Percentiles rank a stretch among this genome's conserved stretches.
Evolutionary conservation across 2,113 vertebrate species (phyloP).

Genomic region (Polypterus senegalus): DNA sequence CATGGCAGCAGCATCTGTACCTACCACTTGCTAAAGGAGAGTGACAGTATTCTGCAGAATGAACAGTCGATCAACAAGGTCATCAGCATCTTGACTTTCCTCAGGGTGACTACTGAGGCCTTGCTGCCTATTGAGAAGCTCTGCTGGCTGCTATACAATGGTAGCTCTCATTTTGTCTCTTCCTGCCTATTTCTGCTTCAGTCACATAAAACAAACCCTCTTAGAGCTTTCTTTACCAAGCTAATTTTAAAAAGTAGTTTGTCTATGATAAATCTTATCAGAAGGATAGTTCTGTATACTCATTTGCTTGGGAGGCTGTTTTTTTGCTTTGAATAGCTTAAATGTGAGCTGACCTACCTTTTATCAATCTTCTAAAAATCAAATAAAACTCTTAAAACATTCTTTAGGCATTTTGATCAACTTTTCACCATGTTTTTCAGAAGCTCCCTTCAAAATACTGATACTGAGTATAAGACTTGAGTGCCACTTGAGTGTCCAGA

Average conservation of each 20-base stretch:
- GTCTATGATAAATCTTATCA: too few relatives aligned
- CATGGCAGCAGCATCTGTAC: constrained; percentile 46
- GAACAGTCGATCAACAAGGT: constrained; percentile 50
- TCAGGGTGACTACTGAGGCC: constrained; percentile 59
- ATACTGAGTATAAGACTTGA: too few relatives aligned
- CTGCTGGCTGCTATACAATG: constrained; percentile 68
- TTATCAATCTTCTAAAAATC: too few relatives aligned
- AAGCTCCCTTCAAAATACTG: too few relatives aligned
- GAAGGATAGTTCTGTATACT: too few relatives aligned
- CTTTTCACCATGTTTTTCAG: too few relatives aligned
- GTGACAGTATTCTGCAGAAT: constrained; percentile 38
- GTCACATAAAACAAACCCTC: background rate
- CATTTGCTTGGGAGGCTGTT: too few relatives aligned
- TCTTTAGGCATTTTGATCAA: too few relatives aligned
- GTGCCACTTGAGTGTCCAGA: too few relatives aligned
- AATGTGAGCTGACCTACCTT: too few relatives aligned
- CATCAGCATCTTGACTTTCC: constrained; percentile 51
- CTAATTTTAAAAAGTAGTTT: background rate
- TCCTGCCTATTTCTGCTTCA: background rate
- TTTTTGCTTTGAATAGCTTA: too few relatives aligned
- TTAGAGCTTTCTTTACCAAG: background rate
- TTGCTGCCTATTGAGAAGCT: constrained; percentile 58
- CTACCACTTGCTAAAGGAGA: constrained; percentile 56
- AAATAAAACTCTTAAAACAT: too few relatives aligned
- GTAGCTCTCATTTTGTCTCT: constrained; percentile 29